Percentiles rank a stretch among this genome's conserved stretches.
phyloP scores from a whole-genome alignment of 2,888 invertebrate species.

The Chrysolina americana region DNA sequence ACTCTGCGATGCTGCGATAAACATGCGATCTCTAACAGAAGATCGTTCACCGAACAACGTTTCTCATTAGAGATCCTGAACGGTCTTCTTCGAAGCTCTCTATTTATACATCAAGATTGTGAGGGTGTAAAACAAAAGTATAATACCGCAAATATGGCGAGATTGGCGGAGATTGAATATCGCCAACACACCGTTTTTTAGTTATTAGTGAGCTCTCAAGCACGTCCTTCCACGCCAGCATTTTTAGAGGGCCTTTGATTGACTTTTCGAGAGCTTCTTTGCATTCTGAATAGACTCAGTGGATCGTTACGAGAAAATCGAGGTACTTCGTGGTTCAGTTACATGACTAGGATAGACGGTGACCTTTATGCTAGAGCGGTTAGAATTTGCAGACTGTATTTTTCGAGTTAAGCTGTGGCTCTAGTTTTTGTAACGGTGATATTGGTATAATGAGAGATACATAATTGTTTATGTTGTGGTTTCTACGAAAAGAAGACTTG shows the following conservation, averaged over 20 bases:
- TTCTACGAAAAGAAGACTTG: too few relatives aligned
- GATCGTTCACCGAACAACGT: background rate
- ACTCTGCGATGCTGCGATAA: background rate
- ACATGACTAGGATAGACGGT: background rate
- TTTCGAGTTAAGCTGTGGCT: too few relatives aligned
- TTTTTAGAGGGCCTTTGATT: constrained; percentile 63
- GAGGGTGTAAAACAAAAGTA: constrained; percentile 33
- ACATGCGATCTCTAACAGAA: background rate
- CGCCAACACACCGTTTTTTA: constrained; percentile 56
- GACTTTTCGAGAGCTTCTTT: constrained; percentile 40
- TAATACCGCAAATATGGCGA: constrained; percentile 33
- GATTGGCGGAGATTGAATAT: constrained; percentile 42
- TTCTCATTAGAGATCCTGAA: background rate
- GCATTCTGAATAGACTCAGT: constrained; percentile 17
- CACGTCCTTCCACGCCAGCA: constrained; percentile 66
- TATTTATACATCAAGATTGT: constrained; percentile 12
- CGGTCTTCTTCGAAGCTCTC: background rate
- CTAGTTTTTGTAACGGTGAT: too few relatives aligned
- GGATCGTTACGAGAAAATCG: constrained; percentile 21
- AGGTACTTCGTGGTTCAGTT: constrained; percentile 4
- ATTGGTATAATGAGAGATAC: too few relatives aligned
- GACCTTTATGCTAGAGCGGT: background rate
- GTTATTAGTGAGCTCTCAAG: constrained; percentile 63
- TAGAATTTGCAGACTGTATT: too few relatives aligned
- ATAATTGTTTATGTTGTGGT: too few relatives aligned